Conservation (phyloP, 2,888 invertebrate species). For the Acanthopleura granulata region DNA sequence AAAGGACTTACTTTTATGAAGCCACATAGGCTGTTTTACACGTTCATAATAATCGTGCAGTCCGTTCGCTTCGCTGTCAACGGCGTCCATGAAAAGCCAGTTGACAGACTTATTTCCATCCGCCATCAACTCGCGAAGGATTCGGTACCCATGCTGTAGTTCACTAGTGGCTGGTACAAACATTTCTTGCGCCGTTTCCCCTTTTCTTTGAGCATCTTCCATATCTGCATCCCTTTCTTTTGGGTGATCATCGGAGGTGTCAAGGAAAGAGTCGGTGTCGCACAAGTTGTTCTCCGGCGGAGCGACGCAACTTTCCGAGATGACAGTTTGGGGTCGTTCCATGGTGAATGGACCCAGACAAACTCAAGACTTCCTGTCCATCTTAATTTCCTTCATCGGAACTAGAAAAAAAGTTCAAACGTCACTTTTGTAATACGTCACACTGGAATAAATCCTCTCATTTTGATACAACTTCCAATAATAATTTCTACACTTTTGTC, state of each 20-base stretch:
- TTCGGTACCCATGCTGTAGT: constrained; percentile 65
- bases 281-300: too few species aligned
- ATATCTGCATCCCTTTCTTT: constrained; percentile 31
- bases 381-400: too few species aligned
- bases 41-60: constrained; percentile 69
- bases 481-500: too few species aligned
- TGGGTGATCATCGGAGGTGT: constrained; percentile 32
- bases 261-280: neutral
- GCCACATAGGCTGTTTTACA: constrained; percentile 71
- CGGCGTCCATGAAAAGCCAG: constrained; percentile 70
- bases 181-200: constrained; percentile 26
- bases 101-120: constrained; percentile 67
- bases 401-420: too few species aligned
- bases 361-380: too few species aligned
- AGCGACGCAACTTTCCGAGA: too few species aligned
- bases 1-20: constrained; percentile 69
- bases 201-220: constrained; percentile 29
- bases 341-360: too few species aligned
- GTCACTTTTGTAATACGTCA: too few species aligned
- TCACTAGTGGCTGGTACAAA: constrained; percentile 46
- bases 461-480: too few species aligned
- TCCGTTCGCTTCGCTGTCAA: constrained; percentile 66
- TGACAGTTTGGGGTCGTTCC: too few species aligned
- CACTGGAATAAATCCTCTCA: too few species aligned
- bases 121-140: constrained; percentile 69